Conservation (phyloP, 2,113 vertebrate species). For the Chaetodon trifascialis region DNA sequence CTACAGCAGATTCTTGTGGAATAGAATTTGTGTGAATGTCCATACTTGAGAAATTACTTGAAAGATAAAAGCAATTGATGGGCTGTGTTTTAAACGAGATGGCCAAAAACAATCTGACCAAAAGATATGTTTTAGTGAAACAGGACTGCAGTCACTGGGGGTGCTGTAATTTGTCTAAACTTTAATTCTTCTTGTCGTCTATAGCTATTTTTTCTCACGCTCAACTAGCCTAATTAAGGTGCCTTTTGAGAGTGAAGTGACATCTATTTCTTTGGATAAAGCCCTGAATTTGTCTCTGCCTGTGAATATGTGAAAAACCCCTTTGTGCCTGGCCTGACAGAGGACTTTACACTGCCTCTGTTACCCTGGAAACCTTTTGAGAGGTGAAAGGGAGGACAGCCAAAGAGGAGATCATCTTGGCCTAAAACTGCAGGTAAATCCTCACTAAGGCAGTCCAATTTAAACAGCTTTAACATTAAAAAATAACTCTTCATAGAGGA, state of each 20-base stretch:
- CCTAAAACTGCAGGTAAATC: conserved; percentile 80
- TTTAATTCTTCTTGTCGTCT: conserved; percentile 69
- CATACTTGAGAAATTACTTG: conserved; percentile 39
- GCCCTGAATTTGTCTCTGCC: conserved; percentile 74
- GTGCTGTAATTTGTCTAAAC: conserved; percentile 68
- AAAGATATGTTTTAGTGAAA: conserved; percentile 48
- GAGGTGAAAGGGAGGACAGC: conserved; percentile 83
- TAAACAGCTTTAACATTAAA: conserved; percentile 73
- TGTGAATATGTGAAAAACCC: conserved; percentile 68
- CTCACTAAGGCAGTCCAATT: conserved; percentile 67
- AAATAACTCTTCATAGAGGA: conserved; percentile 56
- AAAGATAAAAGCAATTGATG: conserved; percentile 44
- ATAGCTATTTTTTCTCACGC: conserved; percentile 67
- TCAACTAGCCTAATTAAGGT: conserved; percentile 75
- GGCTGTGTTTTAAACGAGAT: conserved; percentile 35
- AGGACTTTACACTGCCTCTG: conserved; percentile 68
- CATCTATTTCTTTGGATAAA: conserved; percentile 75
- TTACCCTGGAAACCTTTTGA: conserved; percentile 82
- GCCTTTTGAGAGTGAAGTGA: conserved; percentile 75
- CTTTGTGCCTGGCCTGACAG: conserved; percentile 67
- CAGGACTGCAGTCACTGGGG: conserved; percentile 31
- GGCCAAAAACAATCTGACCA: conserved; percentile 46
- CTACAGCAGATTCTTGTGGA: conserved; percentile 59
- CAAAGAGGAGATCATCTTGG: conserved; percentile 79
- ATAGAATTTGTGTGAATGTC: conserved; percentile 54